Evolutionary conservation across 2,888 invertebrate genomes (phyloP).

Genomic region (Escarpia spicata): DNA sequence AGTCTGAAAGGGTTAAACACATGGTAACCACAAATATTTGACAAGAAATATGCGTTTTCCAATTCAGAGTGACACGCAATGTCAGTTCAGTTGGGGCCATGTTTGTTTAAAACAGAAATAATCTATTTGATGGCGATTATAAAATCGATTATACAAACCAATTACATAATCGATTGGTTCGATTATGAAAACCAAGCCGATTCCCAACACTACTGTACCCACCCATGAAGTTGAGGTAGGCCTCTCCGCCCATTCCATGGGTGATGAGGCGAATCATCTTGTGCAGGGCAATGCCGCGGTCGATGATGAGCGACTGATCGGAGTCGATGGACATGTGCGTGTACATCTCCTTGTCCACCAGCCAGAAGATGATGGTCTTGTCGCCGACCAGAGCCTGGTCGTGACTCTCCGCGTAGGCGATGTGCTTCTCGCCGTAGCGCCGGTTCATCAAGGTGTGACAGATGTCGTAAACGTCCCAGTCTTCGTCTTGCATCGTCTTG

Average conservation of each 20-base stretch:
- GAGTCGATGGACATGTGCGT: conserved; percentile 85
- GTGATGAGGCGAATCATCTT: conserved; percentile 96
- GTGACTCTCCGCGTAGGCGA: conserved; percentile 93
- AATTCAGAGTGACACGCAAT: too few species aligned
- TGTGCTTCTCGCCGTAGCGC: conserved; percentile 94
- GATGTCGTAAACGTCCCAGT: conserved; percentile 92
- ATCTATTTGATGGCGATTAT: too few species aligned
- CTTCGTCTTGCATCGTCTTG: conserved; percentile 76
- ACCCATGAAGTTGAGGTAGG: conserved; percentile 99
- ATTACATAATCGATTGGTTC: too few species aligned
- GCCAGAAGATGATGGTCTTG: conserved; percentile 98
- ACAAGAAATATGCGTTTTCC: too few species aligned
- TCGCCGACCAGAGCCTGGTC: conserved; percentile 76
- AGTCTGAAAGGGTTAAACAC: too few species aligned
- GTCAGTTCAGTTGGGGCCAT: too few species aligned
- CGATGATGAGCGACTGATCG: conserved; percentile 72
- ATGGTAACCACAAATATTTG: too few species aligned
- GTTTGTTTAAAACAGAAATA: too few species aligned
- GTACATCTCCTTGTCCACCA: conserved; percentile 99
- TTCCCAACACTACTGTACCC: conserved; percentile 45
- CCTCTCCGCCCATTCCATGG: conserved; percentile 94
- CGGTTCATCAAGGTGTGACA: conserved; percentile 93
- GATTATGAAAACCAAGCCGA: neutral
- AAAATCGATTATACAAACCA: too few species aligned
- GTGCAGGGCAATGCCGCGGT: conserved; percentile 94